phyloP scores from a whole-genome alignment of 2,113 vertebrate genomes.

The Girardinichthys multiradiatus region DNA sequence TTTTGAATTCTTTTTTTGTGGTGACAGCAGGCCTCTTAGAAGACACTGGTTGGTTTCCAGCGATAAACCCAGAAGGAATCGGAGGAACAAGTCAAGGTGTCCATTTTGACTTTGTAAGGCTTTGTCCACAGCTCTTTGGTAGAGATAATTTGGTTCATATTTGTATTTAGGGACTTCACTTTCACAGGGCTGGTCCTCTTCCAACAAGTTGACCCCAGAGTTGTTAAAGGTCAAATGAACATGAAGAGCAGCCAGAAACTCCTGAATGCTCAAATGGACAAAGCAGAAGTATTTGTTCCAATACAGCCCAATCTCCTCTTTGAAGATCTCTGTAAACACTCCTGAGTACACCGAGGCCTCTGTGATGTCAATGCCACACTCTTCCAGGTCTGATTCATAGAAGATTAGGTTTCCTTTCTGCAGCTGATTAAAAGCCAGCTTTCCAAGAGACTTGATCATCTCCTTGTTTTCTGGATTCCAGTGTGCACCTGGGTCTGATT shows the following conservation, averaged over 20 bases:
- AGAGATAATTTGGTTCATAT: not conserved
- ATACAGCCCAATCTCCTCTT: not conserved
- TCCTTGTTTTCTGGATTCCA: too few relatives aligned
- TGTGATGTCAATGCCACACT: too few relatives aligned
- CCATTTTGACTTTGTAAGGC: slow-evolving; percentile 33
- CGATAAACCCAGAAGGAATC: slow-evolving; percentile 47
- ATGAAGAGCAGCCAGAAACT: slow-evolving; percentile 60
- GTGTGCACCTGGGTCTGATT: too few relatives aligned
- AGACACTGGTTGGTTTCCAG: slow-evolving; percentile 23
- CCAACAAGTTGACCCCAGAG: slow-evolving; percentile 32
- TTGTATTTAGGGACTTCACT: not conserved
- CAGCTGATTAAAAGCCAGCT: too few relatives aligned
- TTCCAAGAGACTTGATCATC: too few relatives aligned
- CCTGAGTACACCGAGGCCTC: too few relatives aligned
- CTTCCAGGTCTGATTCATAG: too few relatives aligned
- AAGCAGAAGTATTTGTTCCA: slow-evolving; percentile 42
- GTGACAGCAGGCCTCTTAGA: not conserved
- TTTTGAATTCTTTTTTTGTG: not conserved
- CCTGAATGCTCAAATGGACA: slow-evolving; percentile 55
- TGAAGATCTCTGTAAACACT: too few relatives aligned
- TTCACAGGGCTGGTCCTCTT: not conserved
- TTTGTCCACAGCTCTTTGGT: slow-evolving; percentile 30
- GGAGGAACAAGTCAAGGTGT: slow-evolving; percentile 36
- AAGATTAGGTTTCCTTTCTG: too few relatives aligned
- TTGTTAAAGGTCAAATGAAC: slow-evolving; percentile 43